A percentile compares a stretch with the other conserved stretches of the same genome.
Evolutionary conservation across 1,140 invertebrate genomes (phyloP).

Genomic region (Cotesia vestalis): DNA sequence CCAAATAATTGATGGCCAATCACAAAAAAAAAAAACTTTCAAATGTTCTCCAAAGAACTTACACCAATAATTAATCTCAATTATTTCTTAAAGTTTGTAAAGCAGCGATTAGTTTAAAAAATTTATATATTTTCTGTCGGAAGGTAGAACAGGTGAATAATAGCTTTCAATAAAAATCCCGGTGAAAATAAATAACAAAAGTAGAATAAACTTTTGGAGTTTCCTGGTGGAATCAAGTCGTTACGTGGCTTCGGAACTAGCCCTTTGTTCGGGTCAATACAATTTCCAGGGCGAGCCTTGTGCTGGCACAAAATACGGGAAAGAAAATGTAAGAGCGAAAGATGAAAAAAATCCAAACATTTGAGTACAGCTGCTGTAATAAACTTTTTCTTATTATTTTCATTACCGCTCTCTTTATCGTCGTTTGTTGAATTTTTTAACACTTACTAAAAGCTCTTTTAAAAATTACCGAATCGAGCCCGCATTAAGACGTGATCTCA

Average conservation of each 20-base stretch:
- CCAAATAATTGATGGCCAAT: no score
- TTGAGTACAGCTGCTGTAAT: conserved; percentile 32
- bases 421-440: background rate
- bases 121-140: no score
- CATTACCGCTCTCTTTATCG: background rate
- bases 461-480: no score
- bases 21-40: no score
- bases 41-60: no score
- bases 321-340: background rate
- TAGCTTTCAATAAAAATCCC: background rate
- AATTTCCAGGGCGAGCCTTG: conserved; percentile 22
- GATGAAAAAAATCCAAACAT: conserved; percentile 5
- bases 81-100: no score
- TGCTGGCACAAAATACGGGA: background rate
- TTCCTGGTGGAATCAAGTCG: conserved; percentile 33
- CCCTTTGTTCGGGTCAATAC: conserved; percentile 34
- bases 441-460: no score
- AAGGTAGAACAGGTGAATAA: background rate
- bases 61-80: no score
- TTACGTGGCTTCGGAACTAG: conserved; percentile 30
- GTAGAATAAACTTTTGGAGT: conserved; percentile 27
- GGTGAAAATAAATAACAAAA: background rate
- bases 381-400: conserved; percentile 16
- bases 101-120: no score
- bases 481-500: no score